Conservation (phyloP, 2,113 vertebrate genomes). For the Rhizomys pruinosus region DNA sequence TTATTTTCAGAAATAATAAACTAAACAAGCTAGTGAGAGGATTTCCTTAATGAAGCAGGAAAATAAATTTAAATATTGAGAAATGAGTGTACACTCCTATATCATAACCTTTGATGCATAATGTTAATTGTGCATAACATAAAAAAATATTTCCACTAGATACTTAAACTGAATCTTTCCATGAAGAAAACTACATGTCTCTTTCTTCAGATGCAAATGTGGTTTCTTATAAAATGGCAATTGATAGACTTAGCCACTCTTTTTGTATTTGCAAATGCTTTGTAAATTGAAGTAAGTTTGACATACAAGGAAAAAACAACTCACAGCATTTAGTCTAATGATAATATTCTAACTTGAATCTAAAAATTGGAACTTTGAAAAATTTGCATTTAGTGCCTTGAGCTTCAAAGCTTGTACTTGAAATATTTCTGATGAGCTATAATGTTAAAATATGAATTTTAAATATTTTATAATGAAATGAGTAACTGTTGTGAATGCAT, state of each 20-base stretch:
- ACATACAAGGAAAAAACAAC: not conserved
- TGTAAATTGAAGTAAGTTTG: not conserved
- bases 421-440: not conserved
- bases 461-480: slow-evolving; percentile 30
- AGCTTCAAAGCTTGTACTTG: not conserved
- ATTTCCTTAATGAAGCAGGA: not conserved
- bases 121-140: not conserved
- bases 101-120: not conserved
- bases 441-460: slow-evolving; percentile 20
- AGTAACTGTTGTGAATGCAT: not conserved
- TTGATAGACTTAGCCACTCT: not conserved
- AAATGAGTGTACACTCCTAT: not conserved
- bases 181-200: not conserved
- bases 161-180: not conserved
- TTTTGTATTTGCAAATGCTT: not conserved
- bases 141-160: not conserved
- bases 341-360: not conserved
- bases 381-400: not conserved
- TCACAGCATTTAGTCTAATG: not conserved
- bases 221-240: not conserved
- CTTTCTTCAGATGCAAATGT: not conserved
- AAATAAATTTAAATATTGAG: not conserved
- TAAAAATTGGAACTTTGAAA: not conserved
- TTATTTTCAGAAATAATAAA: not conserved
- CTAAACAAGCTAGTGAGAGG: not conserved